phyloP scores from a whole-genome alignment of 2,113 vertebrate genomes.

The Cheirogaleus medius region DNA sequence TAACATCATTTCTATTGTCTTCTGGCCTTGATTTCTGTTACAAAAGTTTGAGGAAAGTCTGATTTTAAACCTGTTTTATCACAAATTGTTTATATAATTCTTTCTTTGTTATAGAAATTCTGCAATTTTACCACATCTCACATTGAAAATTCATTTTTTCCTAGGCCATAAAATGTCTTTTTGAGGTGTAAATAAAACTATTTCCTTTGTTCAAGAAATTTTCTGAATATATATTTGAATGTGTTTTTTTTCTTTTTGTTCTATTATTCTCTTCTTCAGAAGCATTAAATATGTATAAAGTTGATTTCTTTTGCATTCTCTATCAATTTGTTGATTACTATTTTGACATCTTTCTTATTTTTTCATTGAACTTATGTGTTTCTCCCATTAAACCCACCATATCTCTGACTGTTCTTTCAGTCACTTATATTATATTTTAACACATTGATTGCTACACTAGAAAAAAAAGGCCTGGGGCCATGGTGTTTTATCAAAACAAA shows the following conservation, averaged over 20 bases:
- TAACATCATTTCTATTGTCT: not conserved
- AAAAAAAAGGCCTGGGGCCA: no score
- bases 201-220: not conserved
- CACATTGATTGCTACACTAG: no score
- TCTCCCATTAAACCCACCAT: not conserved
- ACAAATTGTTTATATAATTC: not conserved
- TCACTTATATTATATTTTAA: not conserved
- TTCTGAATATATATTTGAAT: not conserved
- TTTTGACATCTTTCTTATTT: not conserved
- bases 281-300: not conserved
- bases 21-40: not conserved
- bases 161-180: not conserved
- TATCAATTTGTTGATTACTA: not conserved
- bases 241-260: not conserved
- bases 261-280: not conserved
- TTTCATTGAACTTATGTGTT: not conserved
- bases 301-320: not conserved
- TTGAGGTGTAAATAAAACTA: not conserved
- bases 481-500: no score
- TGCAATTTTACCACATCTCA: not conserved
- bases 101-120: constrained; percentile 14
- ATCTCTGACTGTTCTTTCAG: not conserved
- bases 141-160: not conserved
- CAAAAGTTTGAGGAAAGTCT: not conserved
- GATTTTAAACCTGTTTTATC: not conserved